Evolutionary conservation across 1,140 invertebrate species (phyloP), one percentile per base, ranked within the genome.

Genomic region (Solenopsis fugax): DNA sequence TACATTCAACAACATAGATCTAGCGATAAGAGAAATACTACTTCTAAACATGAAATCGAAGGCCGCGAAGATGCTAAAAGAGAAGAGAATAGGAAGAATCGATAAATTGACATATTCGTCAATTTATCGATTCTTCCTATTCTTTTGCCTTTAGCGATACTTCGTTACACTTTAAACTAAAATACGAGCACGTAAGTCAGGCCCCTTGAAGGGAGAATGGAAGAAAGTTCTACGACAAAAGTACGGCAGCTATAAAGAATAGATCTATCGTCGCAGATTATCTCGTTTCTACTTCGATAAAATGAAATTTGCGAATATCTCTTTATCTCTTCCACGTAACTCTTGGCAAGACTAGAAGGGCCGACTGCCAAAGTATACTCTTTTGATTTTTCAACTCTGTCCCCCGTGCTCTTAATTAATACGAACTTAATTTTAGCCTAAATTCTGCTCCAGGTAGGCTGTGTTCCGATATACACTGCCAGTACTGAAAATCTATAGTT

Each of bases 11-110:
- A 41, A 21, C 10, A 7, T 6, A 21, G 2, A n/a, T 76, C 71
- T 37, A 41, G 48, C 21, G 24, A 65, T 6, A 78, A 58, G n/a
- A 9, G 12, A 7, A 16, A 34, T 62, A 21, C 29, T 78, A 77
- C 10, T 64, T n/a, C 58, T 78, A 64, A 77, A 64, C 16, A 37
- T 12, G 16, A 76, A 45, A 41, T 60, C 56, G 21, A 67, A 80
- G 34, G 7, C 13, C 13, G 37, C 34, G 29, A n/a, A 58, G 37
- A 76, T 16, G 10, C 2, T 64, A 37, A 64, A 64, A 29, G 29
- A 29, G 29, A 29, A 29, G 2, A 29, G 29, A 29, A 29, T 29
- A 29, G 2, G 29, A 29, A 29, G 29, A 29, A 29, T 29, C 29
- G 29, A 0, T 29, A 29, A 29, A 29, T 29, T 29, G 29, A 29